Conservation (phyloP, 2,797 vertebrate genomes). For the Hozukius guyotensis region DNA sequence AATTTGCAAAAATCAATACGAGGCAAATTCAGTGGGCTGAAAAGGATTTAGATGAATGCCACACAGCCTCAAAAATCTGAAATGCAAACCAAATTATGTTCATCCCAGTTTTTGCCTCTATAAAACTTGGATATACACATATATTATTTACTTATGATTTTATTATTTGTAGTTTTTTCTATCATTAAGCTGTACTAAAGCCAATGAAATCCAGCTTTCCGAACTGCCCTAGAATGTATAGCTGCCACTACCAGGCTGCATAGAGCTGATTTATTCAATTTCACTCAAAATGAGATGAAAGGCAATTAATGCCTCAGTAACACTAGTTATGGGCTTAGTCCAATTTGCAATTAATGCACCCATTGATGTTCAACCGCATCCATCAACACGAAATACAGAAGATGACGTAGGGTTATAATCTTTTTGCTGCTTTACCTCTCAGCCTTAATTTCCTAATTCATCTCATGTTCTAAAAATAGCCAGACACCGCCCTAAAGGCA, state of each 20-base stretch:
- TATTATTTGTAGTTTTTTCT: background rate
- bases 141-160: background rate
- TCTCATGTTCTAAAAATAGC: slow-evolving; percentile 56
- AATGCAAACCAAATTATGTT: slow-evolving; percentile 1
- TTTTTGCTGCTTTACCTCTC: slow-evolving; percentile 28
- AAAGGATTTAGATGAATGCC: slow-evolving; percentile 28
- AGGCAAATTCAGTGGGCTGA: slow-evolving; percentile 35
- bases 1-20: slow-evolving; percentile 70
- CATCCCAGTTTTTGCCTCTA: background rate
- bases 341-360: slow-evolving; percentile 18
- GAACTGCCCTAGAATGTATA: background rate
- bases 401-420: background rate
- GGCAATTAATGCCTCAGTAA: slow-evolving; percentile 19
- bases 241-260: background rate
- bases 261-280: slow-evolving; percentile 35
- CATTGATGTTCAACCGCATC: background rate
- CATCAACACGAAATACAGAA: slow-evolving; percentile 17
- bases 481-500: slow-evolving; percentile 20
- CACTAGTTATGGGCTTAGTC: slow-evolving; percentile 15
- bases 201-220: background rate
- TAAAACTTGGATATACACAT: background rate
- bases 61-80: slow-evolving; percentile 11
- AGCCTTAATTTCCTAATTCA: slow-evolving; percentile 34
- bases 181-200: background rate
- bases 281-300: slow-evolving; percentile 27